Conservation (phyloP, 1,140 invertebrate genomes). For the Aphis craccivora region DNA sequence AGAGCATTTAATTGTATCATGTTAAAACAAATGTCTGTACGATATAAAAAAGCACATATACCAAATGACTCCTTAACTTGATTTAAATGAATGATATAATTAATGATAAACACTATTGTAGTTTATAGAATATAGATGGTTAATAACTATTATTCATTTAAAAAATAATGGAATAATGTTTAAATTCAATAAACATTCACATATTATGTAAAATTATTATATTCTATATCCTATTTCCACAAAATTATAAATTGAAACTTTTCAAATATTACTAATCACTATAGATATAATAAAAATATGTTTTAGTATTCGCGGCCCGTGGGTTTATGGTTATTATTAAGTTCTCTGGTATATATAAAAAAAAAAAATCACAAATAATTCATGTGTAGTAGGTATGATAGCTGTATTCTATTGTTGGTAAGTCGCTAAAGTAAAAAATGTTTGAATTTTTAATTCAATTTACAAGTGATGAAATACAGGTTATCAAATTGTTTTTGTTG, state of each 20-base stretch:
- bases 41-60: not conserved
- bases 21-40: slow-evolving; percentile 13
- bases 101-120: not conserved
- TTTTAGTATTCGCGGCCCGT: too few relatives aligned
- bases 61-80: not conserved
- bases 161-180: not conserved
- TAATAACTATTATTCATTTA: not conserved
- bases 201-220: not conserved
- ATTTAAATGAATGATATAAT: not conserved
- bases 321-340: not conserved
- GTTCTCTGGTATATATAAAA: not conserved
- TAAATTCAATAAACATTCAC: not conserved
- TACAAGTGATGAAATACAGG: not conserved
- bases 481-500: not conserved
- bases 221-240: not conserved
- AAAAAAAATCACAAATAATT: not conserved
- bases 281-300: not conserved
- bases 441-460: not conserved
- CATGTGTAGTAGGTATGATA: not conserved
- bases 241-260: not conserved
- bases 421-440: not conserved
- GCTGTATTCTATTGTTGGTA: not conserved
- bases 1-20: not conserved
- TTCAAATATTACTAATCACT: too few relatives aligned
- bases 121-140: not conserved